Evolutionary conservation across 2,797 vertebrate species (phyloP).

Genomic region (Coracias cyanogaster): DNA sequence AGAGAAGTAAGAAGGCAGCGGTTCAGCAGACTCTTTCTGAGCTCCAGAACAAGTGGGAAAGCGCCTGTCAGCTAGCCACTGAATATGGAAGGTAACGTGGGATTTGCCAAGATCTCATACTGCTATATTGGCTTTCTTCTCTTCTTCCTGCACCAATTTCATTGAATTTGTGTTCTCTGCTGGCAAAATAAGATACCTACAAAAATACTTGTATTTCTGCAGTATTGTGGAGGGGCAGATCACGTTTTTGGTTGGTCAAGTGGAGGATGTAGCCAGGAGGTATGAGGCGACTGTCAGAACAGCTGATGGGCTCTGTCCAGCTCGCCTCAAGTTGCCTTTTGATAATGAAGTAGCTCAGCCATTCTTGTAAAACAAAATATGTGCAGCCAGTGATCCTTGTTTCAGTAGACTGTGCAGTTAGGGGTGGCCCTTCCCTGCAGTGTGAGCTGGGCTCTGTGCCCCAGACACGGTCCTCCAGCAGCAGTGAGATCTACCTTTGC

Average conservation of each 20-base stretch:
- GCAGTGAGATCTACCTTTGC: background rate
- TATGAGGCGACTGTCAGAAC: background rate
- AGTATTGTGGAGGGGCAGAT: background rate
- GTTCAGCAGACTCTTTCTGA: slow-evolving; percentile 59
- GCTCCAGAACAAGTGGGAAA: slow-evolving; percentile 72
- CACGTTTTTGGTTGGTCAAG: background rate
- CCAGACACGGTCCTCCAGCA: background rate
- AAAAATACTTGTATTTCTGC: background rate
- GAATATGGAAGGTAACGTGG: slow-evolving; percentile 74
- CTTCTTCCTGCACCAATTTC: background rate
- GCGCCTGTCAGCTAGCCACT: slow-evolving; percentile 38
- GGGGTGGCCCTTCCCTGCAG: background rate
- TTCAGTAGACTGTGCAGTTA: background rate
- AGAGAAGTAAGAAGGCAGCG: background rate
- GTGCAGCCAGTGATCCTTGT: background rate
- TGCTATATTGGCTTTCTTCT: background rate
- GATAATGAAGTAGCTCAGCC: background rate
- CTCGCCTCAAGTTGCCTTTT: background rate
- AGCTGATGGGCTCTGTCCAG: background rate
- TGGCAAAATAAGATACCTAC: background rate
- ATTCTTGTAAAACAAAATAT: background rate
- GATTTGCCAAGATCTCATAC: background rate
- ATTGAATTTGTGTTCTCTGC: background rate
- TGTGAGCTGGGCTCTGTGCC: background rate
- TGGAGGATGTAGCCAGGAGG: background rate